These are phyloP conservation scores for Hemibagrus guttatus DNA, from an alignment of 2,797 vertebrate genomes.

Conservation along the genomic window DNA sequence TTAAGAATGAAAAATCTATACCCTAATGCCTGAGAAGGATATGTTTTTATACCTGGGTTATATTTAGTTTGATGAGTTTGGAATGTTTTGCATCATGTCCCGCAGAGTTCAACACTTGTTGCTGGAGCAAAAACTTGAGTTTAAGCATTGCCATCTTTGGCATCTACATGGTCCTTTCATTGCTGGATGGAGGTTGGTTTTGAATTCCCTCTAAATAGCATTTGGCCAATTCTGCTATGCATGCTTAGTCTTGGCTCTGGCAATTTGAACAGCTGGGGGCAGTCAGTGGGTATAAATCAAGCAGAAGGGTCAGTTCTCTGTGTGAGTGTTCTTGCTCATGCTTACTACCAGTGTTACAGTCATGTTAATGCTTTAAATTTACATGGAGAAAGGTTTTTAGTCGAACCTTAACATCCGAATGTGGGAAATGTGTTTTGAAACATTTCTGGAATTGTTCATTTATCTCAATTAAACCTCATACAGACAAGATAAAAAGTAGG, in stretches of 20 bases:
- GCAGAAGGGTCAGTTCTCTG: slow-evolving; percentile 63
- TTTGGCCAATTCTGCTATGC: slow-evolving; percentile 71
- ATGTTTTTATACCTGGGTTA: background rate
- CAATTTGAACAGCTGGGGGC: slow-evolving; percentile 76
- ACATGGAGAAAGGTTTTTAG: background rate
- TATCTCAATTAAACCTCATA: background rate
- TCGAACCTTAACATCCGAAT: background rate
- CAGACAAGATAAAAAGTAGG: background rate
- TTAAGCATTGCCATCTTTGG: slow-evolving; percentile 50
- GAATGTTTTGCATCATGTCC: slow-evolving; percentile 28
- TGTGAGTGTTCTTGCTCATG: slow-evolving; percentile 61
- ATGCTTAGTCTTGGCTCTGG: slow-evolving; percentile 74
- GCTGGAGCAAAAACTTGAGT: slow-evolving; percentile 52
- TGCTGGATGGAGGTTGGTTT: slow-evolving; percentile 64
- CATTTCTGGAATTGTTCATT: background rate
- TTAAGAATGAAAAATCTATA: background rate
- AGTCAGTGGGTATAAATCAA: slow-evolving; percentile 79
- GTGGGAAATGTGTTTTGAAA: background rate
- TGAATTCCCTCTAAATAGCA: slow-evolving; percentile 61
- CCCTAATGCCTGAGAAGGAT: background rate
- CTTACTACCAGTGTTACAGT: slow-evolving; percentile 40
- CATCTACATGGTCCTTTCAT: slow-evolving; percentile 42
- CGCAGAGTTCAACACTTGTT: slow-evolving; percentile 36
- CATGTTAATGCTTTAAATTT: slow-evolving; percentile 33
- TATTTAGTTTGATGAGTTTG: slow-evolving; percentile 28